These are phyloP conservation scores for Cebidichthys violaceus DNA, from an alignment of 2,113 vertebrate species.

Conservation along the genomic window DNA sequence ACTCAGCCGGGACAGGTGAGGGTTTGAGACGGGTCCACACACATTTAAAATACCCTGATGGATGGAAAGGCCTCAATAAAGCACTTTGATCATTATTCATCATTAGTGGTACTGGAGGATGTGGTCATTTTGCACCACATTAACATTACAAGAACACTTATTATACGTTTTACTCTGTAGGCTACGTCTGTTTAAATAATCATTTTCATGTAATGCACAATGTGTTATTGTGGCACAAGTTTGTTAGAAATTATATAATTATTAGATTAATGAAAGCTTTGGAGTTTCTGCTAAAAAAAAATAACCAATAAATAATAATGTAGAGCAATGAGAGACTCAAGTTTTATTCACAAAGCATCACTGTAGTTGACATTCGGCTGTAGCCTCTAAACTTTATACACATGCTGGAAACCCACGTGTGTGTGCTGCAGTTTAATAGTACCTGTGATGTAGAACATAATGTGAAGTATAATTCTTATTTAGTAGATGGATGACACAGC, in stretches of 20 bases:
- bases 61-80: neutral
- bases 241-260: neutral
- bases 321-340: neutral
- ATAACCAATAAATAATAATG: neutral
- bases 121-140: neutral
- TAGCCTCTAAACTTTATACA: neutral
- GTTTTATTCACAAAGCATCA: neutral
- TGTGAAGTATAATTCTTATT: too few species aligned
- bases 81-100: neutral
- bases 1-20: conserved; percentile 87
- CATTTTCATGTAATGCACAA: too few species aligned
- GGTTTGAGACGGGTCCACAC: neutral
- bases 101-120: neutral
- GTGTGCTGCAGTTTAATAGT: neutral
- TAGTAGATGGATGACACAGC: too few species aligned
- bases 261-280: neutral
- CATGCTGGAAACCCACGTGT: neutral
- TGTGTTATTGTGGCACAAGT: neutral
- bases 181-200: too few species aligned
- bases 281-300: neutral
- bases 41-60: too few species aligned
- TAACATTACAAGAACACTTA: neutral
- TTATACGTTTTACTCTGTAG: too few species aligned
- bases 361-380: neutral
- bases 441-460: too few species aligned